Conservation (phyloP, 2,797 vertebrate genomes). For the Helarctos malayanus region DNA sequence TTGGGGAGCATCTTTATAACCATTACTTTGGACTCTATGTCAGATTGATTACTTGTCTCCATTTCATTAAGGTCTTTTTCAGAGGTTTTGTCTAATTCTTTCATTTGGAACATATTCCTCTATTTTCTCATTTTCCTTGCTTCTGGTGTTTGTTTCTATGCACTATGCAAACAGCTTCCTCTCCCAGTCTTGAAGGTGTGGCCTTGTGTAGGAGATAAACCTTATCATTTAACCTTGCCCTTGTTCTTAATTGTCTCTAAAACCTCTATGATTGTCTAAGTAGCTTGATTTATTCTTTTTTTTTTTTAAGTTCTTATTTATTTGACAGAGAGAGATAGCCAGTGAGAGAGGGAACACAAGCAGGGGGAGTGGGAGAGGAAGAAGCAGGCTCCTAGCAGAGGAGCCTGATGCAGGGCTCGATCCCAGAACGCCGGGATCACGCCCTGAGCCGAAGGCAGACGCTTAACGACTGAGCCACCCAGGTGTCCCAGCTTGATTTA, state of each 20-base stretch:
- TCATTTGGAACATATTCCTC: not conserved
- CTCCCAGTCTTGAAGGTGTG: not conserved
- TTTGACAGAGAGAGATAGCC: too few species aligned
- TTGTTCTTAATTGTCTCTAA: not conserved
- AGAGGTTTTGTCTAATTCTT: not conserved
- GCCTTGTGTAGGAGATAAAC: not conserved
- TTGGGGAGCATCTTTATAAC: not conserved
- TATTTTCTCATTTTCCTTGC: not conserved
- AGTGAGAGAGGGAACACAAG: too few species aligned
- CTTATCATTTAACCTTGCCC: not conserved
- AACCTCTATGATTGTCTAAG: not conserved
- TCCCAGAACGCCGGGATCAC: too few species aligned
- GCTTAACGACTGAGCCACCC: too few species aligned
- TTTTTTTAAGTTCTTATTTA: too few species aligned
- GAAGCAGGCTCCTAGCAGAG: too few species aligned
- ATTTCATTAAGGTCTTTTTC: not conserved
- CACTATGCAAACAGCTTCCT: not conserved
- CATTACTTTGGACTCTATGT: not conserved
- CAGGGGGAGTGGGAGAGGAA: too few species aligned
- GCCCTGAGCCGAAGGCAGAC: too few species aligned
- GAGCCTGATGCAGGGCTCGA: too few species aligned
- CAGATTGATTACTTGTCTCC: not conserved
- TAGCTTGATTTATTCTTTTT: not conserved
- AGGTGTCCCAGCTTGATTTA: not conserved
- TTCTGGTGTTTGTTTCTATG: not conserved